Percentiles rank a stretch among this genome's conserved stretches.
Conservation (phyloP, 2,113 vertebrate species). For the Percina caprodes region DNA sequence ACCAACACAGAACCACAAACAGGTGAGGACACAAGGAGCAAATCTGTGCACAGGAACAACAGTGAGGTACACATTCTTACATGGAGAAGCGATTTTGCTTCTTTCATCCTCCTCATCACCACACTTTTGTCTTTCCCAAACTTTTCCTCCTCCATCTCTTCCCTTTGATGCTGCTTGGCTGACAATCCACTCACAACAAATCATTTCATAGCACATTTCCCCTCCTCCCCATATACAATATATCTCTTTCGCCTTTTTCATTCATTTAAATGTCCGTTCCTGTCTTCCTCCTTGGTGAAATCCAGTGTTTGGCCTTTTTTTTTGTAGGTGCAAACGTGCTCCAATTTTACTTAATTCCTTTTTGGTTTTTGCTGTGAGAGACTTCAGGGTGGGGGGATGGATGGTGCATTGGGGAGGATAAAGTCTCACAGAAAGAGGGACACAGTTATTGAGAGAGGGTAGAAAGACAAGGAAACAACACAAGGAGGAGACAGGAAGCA, state of each 20-base stretch:
- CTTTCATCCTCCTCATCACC: slow-evolving; percentile 66
- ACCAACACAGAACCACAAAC: slow-evolving; percentile 54
- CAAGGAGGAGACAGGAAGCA: slow-evolving; percentile 59
- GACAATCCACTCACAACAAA: slow-evolving; percentile 78
- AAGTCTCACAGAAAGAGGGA: slow-evolving; percentile 34
- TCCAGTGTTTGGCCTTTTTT: slow-evolving; percentile 33
- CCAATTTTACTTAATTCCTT: slow-evolving; percentile 34
- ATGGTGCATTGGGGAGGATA: not conserved
- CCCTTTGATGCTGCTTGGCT: slow-evolving; percentile 73
- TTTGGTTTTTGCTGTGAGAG: slow-evolving; percentile 46
- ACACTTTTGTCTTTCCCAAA: slow-evolving; percentile 78
- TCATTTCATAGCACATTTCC: slow-evolving; percentile 37
- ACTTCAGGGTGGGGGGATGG: slow-evolving; percentile 6
- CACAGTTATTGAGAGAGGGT: slow-evolving; percentile 6
- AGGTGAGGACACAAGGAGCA: slow-evolving; percentile 50
- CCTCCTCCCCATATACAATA: slow-evolving; percentile 29
- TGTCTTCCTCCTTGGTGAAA: slow-evolving; percentile 53
- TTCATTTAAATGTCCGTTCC: slow-evolving; percentile 43
- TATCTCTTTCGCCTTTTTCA: slow-evolving; percentile 21
- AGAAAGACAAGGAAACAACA: slow-evolving; percentile 15
- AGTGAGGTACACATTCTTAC: slow-evolving; percentile 81
- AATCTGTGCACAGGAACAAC: slow-evolving; percentile 54
- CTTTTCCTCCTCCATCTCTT: slow-evolving; percentile 77
- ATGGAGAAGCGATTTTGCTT: slow-evolving; percentile 81
- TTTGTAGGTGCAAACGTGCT: slow-evolving; percentile 8